Conservation (phyloP, 2,113 vertebrate species). For the Electrona antarctica region DNA sequence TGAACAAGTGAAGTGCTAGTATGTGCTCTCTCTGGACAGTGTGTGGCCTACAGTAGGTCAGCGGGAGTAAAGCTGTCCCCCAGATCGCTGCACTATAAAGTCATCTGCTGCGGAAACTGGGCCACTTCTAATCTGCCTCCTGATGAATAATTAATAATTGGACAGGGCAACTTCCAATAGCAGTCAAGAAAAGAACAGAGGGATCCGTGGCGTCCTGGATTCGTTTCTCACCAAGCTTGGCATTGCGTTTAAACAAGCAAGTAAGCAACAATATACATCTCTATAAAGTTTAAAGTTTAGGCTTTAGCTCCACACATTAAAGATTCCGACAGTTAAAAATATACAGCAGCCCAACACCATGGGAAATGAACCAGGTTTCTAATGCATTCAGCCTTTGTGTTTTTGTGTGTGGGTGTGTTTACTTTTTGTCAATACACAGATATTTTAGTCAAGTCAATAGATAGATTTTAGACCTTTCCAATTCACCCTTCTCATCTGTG, state of each 20-base stretch:
- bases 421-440: too few relatives aligned
- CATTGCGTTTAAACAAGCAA: constrained; percentile 21
- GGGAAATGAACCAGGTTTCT: too few relatives aligned
- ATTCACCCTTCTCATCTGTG: too few relatives aligned
- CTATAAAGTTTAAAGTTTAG: neutral
- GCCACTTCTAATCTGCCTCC: constrained; percentile 79
- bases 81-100: constrained; percentile 63
- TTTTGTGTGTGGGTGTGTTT: too few relatives aligned
- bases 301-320: neutral
- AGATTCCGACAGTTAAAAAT: too few relatives aligned
- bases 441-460: too few relatives aligned
- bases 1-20: constrained; percentile 30
- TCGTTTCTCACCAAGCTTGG: constrained; percentile 45
- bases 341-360: too few relatives aligned
- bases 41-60: constrained; percentile 44
- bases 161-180: constrained; percentile 74
- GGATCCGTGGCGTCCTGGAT: constrained; percentile 55
- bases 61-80: constrained; percentile 59
- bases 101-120: constrained; percentile 76
- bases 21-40: constrained; percentile 49
- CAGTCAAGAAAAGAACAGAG: constrained; percentile 75
- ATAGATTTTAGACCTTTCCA: too few relatives aligned
- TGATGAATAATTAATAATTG: constrained; percentile 85
- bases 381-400: too few relatives aligned
- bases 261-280: constrained; percentile 14